Evolutionary conservation across 1,140 invertebrate species (phyloP).

Genomic region (Leptinotarsa defecta): DNA sequence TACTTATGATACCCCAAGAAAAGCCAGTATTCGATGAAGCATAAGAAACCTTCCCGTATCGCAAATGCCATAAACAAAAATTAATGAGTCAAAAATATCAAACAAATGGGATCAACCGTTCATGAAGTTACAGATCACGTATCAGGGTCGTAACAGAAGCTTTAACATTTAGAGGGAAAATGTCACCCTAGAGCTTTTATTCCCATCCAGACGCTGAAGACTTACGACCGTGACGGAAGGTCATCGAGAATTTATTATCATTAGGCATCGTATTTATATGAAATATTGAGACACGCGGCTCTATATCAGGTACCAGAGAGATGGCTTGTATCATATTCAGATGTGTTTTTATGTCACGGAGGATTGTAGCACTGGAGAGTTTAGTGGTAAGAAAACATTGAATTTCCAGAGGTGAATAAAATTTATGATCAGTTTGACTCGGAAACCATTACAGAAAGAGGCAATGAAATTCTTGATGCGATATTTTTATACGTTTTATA

Average conservation of each 20-base stretch:
- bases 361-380: too few species aligned
- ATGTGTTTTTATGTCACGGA: too few species aligned
- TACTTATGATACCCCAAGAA: too few species aligned
- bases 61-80: conserved; percentile 37
- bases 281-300: conserved; percentile 29
- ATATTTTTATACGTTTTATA: too few species aligned
- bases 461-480: too few species aligned
- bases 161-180: conserved; percentile 49
- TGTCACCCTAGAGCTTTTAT: conserved; percentile 46
- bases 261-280: conserved; percentile 36
- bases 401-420: too few species aligned
- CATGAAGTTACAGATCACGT: conserved; percentile 50
- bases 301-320: not conserved
- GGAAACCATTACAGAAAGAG: too few species aligned
- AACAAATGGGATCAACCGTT: conserved; percentile 38
- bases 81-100: conserved; percentile 43
- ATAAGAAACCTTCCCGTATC: conserved; percentile 1
- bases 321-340: too few species aligned
- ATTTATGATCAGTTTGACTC: too few species aligned
- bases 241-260: conserved; percentile 47
- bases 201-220: conserved; percentile 30
- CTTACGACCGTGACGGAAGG: conserved; percentile 35
- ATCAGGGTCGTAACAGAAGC: conserved; percentile 37
- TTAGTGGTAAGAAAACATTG: too few species aligned
- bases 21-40: too few species aligned